These are phyloP conservation scores for Dryobates pubescens DNA, from an alignment of 2,797 vertebrate species.

Conservation along the genomic window DNA sequence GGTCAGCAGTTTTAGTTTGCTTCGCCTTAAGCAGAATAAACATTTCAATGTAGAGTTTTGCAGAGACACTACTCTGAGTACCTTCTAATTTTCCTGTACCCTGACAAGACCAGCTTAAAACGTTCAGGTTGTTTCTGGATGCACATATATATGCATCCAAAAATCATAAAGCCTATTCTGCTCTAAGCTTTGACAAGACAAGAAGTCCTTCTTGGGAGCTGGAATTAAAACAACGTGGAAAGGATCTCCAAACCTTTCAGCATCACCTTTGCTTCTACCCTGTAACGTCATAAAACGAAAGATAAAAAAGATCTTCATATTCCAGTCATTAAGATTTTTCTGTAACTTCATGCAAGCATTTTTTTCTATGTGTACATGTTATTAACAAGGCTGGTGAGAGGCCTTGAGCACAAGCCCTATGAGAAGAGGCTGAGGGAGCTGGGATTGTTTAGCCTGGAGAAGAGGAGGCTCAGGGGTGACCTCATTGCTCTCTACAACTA, in stretches of 20 bases:
- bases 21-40: neutral
- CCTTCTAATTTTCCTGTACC: neutral
- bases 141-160: fast-evolving
- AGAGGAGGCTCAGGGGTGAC: no score
- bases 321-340: neutral
- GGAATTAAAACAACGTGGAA: neutral
- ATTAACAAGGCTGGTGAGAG: no score
- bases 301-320: neutral
- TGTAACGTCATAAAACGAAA: neutral
- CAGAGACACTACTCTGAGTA: neutral
- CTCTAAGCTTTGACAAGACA: neutral
- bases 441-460: no score
- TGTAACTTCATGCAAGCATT: fast-evolving
- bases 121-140: neutral
- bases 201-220: neutral
- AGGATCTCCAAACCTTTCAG: neutral
- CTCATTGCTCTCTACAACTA: no score
- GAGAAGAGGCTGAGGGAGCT: no score
- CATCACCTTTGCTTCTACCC: neutral
- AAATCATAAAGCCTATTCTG: neutral
- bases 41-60: neutral
- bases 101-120: neutral
- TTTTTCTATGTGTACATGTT: fast-evolving
- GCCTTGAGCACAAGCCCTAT: no score
- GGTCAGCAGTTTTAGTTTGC: neutral